phyloP scores from a whole-genome alignment of 2,888 invertebrate species.

The Lucinisca nassula region DNA sequence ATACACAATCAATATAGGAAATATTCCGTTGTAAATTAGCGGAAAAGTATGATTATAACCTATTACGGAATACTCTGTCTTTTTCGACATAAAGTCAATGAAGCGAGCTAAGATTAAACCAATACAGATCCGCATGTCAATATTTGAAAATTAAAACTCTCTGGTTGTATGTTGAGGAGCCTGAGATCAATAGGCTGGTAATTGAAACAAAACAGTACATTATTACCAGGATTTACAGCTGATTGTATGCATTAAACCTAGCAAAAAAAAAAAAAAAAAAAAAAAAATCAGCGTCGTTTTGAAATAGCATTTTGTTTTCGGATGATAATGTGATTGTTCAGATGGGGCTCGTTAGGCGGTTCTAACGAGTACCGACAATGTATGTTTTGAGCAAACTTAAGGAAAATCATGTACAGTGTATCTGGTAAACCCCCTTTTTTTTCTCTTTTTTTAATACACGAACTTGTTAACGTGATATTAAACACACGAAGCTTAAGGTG shows the following conservation, averaged over 20 bases:
- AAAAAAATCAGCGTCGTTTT: no score
- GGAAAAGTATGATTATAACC: conserved; percentile 45
- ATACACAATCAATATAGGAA: conserved; percentile 2
- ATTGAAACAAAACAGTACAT: background rate
- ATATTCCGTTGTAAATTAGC: conserved; percentile 19
- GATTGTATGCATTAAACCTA: no score
- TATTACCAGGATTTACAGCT: background rate
- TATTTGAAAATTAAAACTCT: conserved; percentile 57
- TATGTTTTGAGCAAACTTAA: no score
- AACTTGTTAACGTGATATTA: no score
- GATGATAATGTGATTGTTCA: background rate
- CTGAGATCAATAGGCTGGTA: background rate
- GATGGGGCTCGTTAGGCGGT: no score
- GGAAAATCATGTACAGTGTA: no score
- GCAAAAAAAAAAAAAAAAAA: no score
- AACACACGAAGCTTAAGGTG: no score
- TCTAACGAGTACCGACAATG: no score
- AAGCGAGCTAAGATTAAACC: conserved; percentile 29
- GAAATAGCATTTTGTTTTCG: background rate
- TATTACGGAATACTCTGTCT: conserved; percentile 46
- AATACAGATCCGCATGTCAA: conserved; percentile 34
- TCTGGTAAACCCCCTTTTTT: no score
- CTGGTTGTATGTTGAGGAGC: background rate
- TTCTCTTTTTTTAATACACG: no score
- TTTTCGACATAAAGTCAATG: conserved; percentile 59